phyloP scores from a whole-genome alignment of 1,140 invertebrate genomes.

The Popillia japonica region DNA sequence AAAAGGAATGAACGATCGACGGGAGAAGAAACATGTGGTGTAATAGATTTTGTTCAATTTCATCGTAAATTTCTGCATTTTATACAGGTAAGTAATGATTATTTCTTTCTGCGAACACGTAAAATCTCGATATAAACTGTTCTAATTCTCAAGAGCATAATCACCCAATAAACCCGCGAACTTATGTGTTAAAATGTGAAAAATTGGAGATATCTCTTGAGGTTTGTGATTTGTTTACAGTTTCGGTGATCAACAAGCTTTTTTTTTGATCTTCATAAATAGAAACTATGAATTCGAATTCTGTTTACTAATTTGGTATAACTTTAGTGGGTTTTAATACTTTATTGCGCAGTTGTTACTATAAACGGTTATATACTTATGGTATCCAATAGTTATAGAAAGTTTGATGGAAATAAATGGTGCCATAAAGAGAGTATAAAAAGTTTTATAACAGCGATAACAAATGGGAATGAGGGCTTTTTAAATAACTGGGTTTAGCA shows the following conservation, averaged over 20 bases:
- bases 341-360: no score
- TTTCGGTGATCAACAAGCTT: neutral
- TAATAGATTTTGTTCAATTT: no score
- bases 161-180: slow-evolving; percentile 15
- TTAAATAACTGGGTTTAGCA: no score
- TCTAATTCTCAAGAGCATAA: neutral
- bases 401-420: no score
- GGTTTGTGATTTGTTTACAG: neutral
- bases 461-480: no score
- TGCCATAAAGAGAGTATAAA: no score
- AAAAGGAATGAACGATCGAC: no score
- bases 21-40: no score
- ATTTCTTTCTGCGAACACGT: slow-evolving; percentile 15
- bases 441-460: no score
- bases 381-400: no score
- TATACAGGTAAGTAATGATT: slow-evolving; percentile 16
- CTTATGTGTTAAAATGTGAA: slow-evolving; percentile 5
- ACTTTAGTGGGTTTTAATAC: neutral
- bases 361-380: neutral
- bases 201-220: neutral
- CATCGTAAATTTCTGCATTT: slow-evolving; percentile 26
- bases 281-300: slow-evolving; percentile 4
- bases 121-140: slow-evolving; percentile 9
- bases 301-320: neutral
- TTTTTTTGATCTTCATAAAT: slow-evolving; percentile 6